Percentiles rank a stretch among this genome's conserved stretches.
These are phyloP conservation scores for Formica aserva DNA, from an alignment of 2,888 invertebrate genomes.

Conservation along the genomic window DNA sequence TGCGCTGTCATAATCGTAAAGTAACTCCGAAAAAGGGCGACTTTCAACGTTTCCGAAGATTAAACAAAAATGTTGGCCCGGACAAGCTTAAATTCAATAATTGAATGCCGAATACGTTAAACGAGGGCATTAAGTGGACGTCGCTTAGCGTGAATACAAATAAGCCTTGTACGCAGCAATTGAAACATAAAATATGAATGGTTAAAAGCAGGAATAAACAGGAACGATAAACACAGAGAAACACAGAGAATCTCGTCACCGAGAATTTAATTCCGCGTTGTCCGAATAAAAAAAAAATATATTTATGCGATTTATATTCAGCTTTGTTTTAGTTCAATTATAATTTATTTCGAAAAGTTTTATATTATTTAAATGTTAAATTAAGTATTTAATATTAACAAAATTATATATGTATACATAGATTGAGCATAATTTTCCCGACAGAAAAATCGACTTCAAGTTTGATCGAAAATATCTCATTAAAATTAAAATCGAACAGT, in stretches of 20 bases:
- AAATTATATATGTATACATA: background rate
- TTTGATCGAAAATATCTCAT: background rate
- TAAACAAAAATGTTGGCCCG: constrained; percentile 48
- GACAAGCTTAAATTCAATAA: constrained; percentile 60
- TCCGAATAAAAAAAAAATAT: background rate
- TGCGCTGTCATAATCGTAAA: constrained; percentile 71
- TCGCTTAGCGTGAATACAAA: constrained; percentile 30
- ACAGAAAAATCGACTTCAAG: background rate
- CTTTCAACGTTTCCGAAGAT: constrained; percentile 63
- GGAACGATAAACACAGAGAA: constrained; percentile 7
- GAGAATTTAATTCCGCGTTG: constrained; percentile 1
- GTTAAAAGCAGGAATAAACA: background rate
- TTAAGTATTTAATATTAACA: background rate
- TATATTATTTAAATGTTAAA: background rate
- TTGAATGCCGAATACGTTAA: constrained; percentile 65
- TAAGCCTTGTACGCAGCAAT: constrained; percentile 24
- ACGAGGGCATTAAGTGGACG: constrained; percentile 38
- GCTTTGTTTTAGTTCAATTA: background rate
- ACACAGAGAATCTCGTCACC: constrained; percentile 21
- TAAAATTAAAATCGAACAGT: background rate
- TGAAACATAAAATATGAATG: constrained; percentile 42
- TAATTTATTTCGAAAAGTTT: background rate
- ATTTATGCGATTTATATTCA: background rate
- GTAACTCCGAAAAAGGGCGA: constrained; percentile 63
- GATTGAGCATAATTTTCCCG: background rate